Percentiles rank a stretch among this genome's conserved stretches.
Conservation (phyloP, 2,113 vertebrate species). For the Phaethornis superciliosus region DNA sequence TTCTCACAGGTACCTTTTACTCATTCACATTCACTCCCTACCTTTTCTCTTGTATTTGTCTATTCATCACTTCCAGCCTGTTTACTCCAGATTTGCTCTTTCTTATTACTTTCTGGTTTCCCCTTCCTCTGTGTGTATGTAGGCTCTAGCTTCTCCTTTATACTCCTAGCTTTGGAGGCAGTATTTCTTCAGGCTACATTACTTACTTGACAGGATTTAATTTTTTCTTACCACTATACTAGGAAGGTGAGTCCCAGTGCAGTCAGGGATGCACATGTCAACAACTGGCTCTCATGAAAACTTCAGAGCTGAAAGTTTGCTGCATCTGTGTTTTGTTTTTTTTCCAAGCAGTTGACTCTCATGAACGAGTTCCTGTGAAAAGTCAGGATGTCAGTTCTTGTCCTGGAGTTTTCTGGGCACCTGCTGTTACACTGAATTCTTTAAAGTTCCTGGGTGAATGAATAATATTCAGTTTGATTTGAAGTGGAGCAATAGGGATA, state of each 20-base stretch:
- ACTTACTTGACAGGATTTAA: not conserved
- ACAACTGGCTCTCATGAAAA: conserved; percentile 21
- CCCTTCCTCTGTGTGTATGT: not conserved
- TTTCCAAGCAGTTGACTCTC: not conserved
- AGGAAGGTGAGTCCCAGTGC: conserved; percentile 33
- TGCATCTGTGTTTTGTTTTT: conserved; percentile 23
- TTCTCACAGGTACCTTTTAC: not conserved
- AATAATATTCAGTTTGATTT: conserved; percentile 24
- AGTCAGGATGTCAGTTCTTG: not conserved
- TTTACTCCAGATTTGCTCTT: not conserved
- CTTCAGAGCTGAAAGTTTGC: conserved; percentile 3
- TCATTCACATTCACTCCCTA: not conserved
- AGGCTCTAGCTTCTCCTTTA: not conserved
- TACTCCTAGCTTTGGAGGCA: not conserved
- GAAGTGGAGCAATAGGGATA: conserved; percentile 24
- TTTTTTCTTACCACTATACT: not conserved
- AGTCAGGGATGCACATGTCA: conserved; percentile 23
- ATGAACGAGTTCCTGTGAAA: not conserved
- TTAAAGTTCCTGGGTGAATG: conserved; percentile 28
- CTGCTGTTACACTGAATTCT: conserved; percentile 3
- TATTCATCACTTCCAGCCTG: not conserved
- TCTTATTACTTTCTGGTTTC: not conserved
- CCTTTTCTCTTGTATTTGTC: not conserved
- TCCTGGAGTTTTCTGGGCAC: not conserved
- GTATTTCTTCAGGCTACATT: conserved; percentile 7